phyloP scores from a whole-genome alignment of 2,113 vertebrate genomes.

The Gambusia holbrooki region DNA sequence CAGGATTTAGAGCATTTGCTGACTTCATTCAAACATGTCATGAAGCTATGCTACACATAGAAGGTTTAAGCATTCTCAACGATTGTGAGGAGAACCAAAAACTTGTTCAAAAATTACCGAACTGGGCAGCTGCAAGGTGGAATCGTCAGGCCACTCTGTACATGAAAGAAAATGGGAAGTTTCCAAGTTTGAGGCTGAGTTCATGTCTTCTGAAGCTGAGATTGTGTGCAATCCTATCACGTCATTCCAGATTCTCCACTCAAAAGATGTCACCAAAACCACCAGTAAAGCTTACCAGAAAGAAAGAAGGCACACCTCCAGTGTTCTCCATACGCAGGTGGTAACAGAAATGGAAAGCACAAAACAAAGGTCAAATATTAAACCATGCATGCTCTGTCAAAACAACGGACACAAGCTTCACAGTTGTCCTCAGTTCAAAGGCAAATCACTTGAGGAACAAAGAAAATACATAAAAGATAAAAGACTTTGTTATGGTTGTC shows the following conservation, averaged over 20 bases:
- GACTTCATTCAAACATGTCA: slow-evolving; percentile 2
- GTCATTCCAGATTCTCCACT: slow-evolving; percentile 14
- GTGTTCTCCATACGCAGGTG: no score
- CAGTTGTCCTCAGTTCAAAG: neutral
- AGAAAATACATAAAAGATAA: no score
- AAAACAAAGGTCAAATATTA: no score
- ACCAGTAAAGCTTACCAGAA: no score
- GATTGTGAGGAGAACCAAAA: slow-evolving; percentile 18
- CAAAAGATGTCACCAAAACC: neutral
- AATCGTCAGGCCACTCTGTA: neutral
- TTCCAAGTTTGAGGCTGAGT: neutral
- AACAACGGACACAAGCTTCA: no score
- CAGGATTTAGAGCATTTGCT: slow-evolving; percentile 5
- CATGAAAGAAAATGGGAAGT: slow-evolving; percentile 9
- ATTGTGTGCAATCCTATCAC: slow-evolving; percentile 4
- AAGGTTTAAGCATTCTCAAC: neutral
- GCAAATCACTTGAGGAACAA: neutral
- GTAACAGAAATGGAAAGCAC: no score
- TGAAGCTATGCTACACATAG: neutral
- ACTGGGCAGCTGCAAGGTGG: slow-evolving; percentile 2
- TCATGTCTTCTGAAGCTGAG: slow-evolving; percentile 5
- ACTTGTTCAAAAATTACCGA: slow-evolving; percentile 6
- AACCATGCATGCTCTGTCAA: no score
- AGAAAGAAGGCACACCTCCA: no score
- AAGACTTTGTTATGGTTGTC: neutral